phyloP scores from a whole-genome alignment of 2,797 vertebrate genomes.

The Neosilurus hyrtlii region DNA sequence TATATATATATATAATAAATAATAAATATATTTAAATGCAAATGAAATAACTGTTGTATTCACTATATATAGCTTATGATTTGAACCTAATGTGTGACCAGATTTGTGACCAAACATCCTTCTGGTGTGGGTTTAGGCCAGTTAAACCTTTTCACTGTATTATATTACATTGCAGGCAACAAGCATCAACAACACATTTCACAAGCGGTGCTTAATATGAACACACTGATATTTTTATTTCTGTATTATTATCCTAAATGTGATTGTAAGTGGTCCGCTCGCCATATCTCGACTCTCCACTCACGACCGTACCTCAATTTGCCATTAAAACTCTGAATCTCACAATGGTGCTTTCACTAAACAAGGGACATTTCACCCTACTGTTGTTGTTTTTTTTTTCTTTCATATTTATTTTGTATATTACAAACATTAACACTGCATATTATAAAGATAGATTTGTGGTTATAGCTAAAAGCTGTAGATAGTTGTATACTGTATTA shows the following conservation, averaged over 20 bases:
- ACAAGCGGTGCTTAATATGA: slow-evolving; percentile 58
- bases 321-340: slow-evolving; percentile 71
- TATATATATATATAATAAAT: too few relatives aligned
- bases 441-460: neutral
- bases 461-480: neutral
- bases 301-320: slow-evolving; percentile 81
- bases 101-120: neutral
- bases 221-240: neutral
- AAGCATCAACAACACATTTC: slow-evolving; percentile 60
- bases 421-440: neutral
- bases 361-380: slow-evolving; percentile 67
- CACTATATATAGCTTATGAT: neutral
- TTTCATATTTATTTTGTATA: slow-evolving; percentile 23
- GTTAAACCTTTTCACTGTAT: slow-evolving; percentile 15
- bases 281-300: slow-evolving; percentile 51
- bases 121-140: slow-evolving; percentile 28
- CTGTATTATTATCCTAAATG: neutral
- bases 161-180: neutral
- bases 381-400: neutral
- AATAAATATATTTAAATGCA: too few relatives aligned
- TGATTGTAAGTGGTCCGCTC: neutral
- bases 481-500: neutral
- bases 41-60: neutral
- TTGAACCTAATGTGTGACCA: neutral
- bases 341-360: slow-evolving; percentile 67